Evolutionary conservation across 2,113 vertebrate genomes (phyloP), one percentile per base, ranked within the genome.

Genomic region (Morone chrysops): DNA sequence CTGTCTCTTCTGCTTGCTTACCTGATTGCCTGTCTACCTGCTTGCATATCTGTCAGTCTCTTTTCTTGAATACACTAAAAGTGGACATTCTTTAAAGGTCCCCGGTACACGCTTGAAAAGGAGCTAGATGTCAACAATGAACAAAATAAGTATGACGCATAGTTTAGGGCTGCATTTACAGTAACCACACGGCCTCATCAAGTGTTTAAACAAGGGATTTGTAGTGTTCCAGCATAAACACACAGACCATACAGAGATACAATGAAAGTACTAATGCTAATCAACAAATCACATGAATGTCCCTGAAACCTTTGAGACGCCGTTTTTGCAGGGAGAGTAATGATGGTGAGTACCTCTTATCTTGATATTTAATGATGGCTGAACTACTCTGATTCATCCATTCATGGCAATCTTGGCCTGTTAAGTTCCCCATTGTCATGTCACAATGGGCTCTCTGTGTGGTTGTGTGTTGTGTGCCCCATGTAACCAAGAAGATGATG

Each of bases 11-110:
- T 60, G 65, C 75, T 75, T 22, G 69, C 76, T 61, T 54, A 65
- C 78, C 53, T 61, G 63, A 83, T 85, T 84, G 5, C 73, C 75
- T 84, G 82, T 75, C 80, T 80, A 67, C 57, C 45, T 65, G 78
- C 71, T 77, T 61, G 60, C 31, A 43, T 60, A 60, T 88, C 71
- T 85, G 87, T 82, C 73, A 70, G 57, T 45, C 8, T 69, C 25
- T 69, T 22, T 8, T 60, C 56, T 47, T 57, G 11, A 82, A 54
- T 66, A 56, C 69, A 17, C 56, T 70, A 51, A 69, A 56, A 86
- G 67, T 6, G 31, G 50, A 50, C 11, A 0, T n/a, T 71, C 36
- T 51, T 14, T 22, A 79, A 53, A 74, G 61, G 18, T 67, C 77
- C 40, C 51, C 48, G 4, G 18, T 67, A 18, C 10, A 59, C 68